Percentiles rank a stretch among this genome's conserved stretches.
Conservation (phyloP, 2,797 vertebrate genomes). For the Taenioides sp. region DNA sequence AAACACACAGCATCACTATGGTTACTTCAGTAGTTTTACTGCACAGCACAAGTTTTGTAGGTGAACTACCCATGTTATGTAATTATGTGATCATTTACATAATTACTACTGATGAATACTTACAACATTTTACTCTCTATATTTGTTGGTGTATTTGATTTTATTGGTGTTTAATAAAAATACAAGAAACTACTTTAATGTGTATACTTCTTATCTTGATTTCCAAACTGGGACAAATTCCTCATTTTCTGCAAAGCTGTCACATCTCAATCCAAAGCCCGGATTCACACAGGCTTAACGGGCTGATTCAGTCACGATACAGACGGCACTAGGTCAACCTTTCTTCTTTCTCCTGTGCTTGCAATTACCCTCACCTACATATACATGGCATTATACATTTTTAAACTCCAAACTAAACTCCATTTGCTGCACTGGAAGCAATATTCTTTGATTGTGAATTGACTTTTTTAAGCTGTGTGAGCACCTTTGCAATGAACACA, state of each 20-base stretch:
- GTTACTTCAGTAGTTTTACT: constrained; percentile 34
- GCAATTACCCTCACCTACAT: constrained; percentile 30
- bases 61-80: no score
- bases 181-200: not conserved
- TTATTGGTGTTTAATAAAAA: no score
- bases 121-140: no score
- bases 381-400: constrained; percentile 35
- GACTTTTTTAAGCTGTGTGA: not conserved
- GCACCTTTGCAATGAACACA: not conserved
- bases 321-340: constrained; percentile 36
- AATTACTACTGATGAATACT: no score
- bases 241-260: constrained; percentile 22
- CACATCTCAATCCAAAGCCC: constrained; percentile 34
- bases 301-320: not conserved
- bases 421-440: constrained; percentile 18
- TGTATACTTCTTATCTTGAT: not conserved
- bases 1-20: constrained; percentile 52
- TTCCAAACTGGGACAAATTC: constrained; percentile 9
- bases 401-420: constrained; percentile 14
- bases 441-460: constrained; percentile 8
- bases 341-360: constrained; percentile 34
- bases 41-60: not conserved
- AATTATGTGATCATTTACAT: no score
- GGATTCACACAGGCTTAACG: constrained; percentile 13
- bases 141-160: no score